Evolutionary conservation across 2,113 vertebrate genomes (phyloP).

Genomic region (Melanerpes formicivorus): DNA sequence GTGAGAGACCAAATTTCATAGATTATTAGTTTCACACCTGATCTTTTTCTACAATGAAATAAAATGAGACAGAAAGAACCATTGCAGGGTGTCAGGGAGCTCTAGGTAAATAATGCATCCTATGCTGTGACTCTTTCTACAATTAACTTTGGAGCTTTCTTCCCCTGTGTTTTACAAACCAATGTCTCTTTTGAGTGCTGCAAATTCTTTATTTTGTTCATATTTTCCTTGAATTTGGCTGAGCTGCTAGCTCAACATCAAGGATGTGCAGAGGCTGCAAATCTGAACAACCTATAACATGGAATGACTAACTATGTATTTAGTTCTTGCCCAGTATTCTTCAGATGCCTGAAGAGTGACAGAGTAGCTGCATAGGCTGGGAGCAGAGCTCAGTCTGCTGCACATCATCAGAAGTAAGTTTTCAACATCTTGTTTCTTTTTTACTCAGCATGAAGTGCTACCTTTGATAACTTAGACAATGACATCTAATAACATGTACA

Average conservation of each 20-base stretch:
- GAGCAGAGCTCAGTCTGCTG: background rate
- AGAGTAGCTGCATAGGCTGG: background rate
- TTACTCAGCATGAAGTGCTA: background rate
- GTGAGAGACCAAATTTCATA: background rate
- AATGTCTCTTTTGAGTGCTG: background rate
- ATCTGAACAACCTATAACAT: background rate
- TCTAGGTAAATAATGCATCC: background rate
- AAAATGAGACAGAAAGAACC: background rate
- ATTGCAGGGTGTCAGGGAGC: background rate
- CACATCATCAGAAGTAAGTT: fast-evolving
- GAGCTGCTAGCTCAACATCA: background rate
- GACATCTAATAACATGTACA: background rate
- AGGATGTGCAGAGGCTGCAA: background rate
- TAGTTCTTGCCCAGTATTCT: background rate
- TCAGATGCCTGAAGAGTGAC: background rate
- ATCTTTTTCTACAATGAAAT: background rate
- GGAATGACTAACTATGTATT: background rate
- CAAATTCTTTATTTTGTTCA: background rate
- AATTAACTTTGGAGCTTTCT: background rate
- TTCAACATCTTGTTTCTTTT: background rate
- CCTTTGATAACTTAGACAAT: background rate
- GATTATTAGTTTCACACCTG: background rate
- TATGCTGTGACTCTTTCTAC: background rate
- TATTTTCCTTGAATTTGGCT: background rate
- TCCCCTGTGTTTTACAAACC: background rate